These are phyloP conservation scores for Mesorhabditis spiculigera DNA, from an alignment of 2,888 invertebrate species.

Conservation along the genomic window DNA sequence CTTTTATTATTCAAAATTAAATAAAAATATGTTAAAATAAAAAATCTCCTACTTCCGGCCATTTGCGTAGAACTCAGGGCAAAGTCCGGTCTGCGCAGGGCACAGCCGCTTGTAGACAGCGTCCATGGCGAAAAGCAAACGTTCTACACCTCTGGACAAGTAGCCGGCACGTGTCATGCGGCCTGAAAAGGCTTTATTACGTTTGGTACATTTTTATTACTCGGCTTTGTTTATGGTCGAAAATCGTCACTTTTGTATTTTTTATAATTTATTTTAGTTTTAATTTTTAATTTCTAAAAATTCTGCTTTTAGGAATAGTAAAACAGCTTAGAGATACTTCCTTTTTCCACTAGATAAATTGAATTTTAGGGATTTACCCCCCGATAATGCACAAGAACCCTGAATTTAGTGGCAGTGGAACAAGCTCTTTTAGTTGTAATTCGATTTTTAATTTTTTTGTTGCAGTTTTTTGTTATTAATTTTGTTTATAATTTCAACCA, in stretches of 20 bases:
- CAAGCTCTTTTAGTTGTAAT: too few relatives aligned
- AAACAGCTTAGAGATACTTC: too few relatives aligned
- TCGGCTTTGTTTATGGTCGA: not conserved
- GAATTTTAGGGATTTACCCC: too few relatives aligned
- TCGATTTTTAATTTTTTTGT: too few relatives aligned
- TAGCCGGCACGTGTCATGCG: slow-evolving; percentile 53
- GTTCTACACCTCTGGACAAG: slow-evolving; percentile 46
- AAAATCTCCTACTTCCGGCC: slow-evolving; percentile 34
- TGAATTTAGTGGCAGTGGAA: too few relatives aligned
- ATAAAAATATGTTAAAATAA: not conserved
- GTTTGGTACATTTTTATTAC: too few relatives aligned
- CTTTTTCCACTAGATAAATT: too few relatives aligned
- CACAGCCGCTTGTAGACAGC: slow-evolving; percentile 46
- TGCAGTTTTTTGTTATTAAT: too few relatives aligned
- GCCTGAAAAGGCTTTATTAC: slow-evolving; percentile 34
- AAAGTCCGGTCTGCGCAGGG: slow-evolving; percentile 46
- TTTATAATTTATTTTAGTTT: not conserved
- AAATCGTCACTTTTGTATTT: not conserved
- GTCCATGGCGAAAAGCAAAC: slow-evolving; percentile 49
- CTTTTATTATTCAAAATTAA: too few relatives aligned
- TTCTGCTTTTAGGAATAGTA: too few relatives aligned
- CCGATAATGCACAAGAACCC: too few relatives aligned
- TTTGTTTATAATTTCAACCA: too few relatives aligned
- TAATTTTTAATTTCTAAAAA: not conserved
- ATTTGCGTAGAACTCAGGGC: slow-evolving; percentile 49